Evolutionary conservation across 2,113 vertebrate genomes (phyloP).

Genomic region (Lota lota): DNA sequence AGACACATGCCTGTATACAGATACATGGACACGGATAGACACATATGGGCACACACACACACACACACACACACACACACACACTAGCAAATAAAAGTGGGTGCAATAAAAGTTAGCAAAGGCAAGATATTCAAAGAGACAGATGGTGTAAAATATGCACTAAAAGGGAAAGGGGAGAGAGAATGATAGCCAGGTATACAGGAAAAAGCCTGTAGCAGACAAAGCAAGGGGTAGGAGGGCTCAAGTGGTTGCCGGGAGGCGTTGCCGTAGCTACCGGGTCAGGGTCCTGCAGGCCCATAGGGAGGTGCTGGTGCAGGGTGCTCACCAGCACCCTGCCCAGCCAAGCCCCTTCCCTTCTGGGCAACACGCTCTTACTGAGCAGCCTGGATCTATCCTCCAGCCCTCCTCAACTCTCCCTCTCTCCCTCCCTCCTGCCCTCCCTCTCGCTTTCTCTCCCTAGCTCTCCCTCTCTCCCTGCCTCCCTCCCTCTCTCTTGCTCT

Average conservation of each 20-base stretch:
- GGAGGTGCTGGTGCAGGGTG: conserved; percentile 74
- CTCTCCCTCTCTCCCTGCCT: conserved; percentile 7
- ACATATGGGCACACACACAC: neutral
- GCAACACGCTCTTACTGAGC: conserved; percentile 28
- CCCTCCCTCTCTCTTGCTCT: conserved; percentile 21
- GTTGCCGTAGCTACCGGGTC: conserved; percentile 21
- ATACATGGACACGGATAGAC: neutral
- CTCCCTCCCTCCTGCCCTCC: conserved; percentile 1
- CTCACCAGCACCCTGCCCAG: conserved; percentile 41
- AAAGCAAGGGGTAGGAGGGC: neutral
- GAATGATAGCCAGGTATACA: neutral
- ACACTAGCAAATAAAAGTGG: neutral
- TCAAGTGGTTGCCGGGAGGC: neutral
- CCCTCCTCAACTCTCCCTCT: conserved; percentile 13
- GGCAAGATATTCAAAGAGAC: too few species aligned
- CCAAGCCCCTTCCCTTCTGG: conserved; percentile 49
- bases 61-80: neutral
- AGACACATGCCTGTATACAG: neutral
- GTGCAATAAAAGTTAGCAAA: too few species aligned
- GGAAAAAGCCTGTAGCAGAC: too few species aligned
- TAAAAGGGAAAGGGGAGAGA: neutral
- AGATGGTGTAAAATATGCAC: too few species aligned
- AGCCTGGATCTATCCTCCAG: conserved; percentile 46
- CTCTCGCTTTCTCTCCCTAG: conserved; percentile 1
- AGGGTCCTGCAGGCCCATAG: conserved; percentile 79